Percentiles rank a stretch among this genome's conserved stretches.
phyloP scores from a whole-genome alignment of 2,888 invertebrate species.

The Agriopis aurantiaria region DNA sequence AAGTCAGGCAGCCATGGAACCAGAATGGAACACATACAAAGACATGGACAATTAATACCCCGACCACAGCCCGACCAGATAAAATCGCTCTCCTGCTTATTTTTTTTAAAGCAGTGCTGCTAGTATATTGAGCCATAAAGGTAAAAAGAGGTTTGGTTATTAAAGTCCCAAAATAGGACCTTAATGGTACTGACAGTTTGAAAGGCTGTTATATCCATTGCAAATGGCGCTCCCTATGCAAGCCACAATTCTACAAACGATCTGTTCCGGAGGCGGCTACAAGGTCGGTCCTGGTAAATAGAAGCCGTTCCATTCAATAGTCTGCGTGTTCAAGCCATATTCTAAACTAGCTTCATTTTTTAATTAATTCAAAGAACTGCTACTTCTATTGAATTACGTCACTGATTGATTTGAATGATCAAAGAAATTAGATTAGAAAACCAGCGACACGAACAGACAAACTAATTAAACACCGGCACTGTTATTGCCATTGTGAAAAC shows the following conservation, averaged over 20 bases:
- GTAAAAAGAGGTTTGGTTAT: neutral
- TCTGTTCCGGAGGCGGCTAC: slow-evolving; percentile 72
- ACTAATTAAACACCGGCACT: slow-evolving; percentile 50
- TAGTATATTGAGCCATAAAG: too few relatives aligned
- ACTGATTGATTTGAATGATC: slow-evolving; percentile 45
- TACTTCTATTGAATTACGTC: slow-evolving; percentile 53
- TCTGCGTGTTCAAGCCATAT: slow-evolving; percentile 58
- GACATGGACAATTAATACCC: too few relatives aligned
- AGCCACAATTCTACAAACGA: slow-evolving; percentile 62
- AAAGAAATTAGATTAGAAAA: slow-evolving; percentile 44
- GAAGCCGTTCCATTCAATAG: slow-evolving; percentile 64
- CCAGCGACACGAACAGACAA: slow-evolving; percentile 45
- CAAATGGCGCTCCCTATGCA: slow-evolving; percentile 62
- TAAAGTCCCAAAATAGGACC: slow-evolving; percentile 1
- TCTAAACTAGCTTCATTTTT: slow-evolving; percentile 56
- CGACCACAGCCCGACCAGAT: too few relatives aligned
- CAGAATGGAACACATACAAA: too few relatives aligned
- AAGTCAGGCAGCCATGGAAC: too few relatives aligned
- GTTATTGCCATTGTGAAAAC: slow-evolving; percentile 55
- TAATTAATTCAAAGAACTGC: slow-evolving; percentile 62
- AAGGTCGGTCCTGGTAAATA: slow-evolving; percentile 76
- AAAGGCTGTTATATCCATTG: slow-evolving; percentile 42
- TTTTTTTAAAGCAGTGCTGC: too few relatives aligned
- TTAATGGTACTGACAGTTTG: slow-evolving; percentile 21
- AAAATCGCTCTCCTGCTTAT: too few relatives aligned